phyloP scores from a whole-genome alignment of 2,888 invertebrate species.

The Cataglyphis livida region DNA sequence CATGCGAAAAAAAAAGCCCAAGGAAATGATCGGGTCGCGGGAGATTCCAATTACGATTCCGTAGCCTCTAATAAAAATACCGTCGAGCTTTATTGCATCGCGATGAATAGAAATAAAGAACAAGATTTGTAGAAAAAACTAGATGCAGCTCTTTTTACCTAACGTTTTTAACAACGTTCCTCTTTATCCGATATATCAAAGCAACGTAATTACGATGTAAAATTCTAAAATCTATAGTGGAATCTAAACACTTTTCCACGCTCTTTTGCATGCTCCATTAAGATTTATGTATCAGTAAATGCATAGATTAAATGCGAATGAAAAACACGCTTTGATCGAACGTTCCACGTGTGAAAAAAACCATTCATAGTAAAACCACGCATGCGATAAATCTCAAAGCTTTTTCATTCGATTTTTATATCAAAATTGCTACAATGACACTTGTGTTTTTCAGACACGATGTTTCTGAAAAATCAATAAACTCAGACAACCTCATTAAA shows the following conservation, averaged over 20 bases:
- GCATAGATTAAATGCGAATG: neutral
- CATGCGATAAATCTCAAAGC: neutral
- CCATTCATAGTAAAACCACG: neutral
- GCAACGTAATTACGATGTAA: constrained; percentile 8
- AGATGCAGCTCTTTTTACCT: constrained; percentile 5
- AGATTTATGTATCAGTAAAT: neutral
- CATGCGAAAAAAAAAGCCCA: constrained; percentile 31
- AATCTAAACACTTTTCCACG: constrained; percentile 19
- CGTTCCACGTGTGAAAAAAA: neutral
- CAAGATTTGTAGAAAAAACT: neutral
- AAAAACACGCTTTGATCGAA: neutral
- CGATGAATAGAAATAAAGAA: constrained; percentile 45
- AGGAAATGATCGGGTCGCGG: constrained; percentile 26
- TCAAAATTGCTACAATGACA: no score
- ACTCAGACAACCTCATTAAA: neutral
- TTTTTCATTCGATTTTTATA: neutral
- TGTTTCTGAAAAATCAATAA: neutral
- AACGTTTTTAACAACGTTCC: constrained; percentile 35
- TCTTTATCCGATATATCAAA: constrained; percentile 22
- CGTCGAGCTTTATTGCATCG: constrained; percentile 64
- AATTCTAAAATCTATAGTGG: neutral
- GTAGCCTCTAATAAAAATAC: constrained; percentile 67
- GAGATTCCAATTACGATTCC: constrained; percentile 69
- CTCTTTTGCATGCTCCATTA: neutral
- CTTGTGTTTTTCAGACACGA: no score